These are phyloP conservation scores for Pyrocephalus nanus DNA, from an alignment of 2,797 vertebrate species.

Conservation along the genomic window DNA sequence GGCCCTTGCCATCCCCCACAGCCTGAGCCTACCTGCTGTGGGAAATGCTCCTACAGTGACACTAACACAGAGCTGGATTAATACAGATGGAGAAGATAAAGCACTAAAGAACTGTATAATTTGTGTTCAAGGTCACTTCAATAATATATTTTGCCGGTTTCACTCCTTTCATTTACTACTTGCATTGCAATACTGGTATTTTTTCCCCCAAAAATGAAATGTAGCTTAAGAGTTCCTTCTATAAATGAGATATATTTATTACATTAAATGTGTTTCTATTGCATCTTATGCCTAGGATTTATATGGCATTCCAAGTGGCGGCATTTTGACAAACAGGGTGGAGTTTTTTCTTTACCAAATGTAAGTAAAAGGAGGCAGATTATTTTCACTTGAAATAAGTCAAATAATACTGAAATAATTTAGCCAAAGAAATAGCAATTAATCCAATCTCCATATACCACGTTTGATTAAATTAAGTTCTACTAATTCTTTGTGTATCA, in stretches of 20 bases:
- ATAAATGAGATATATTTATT: neutral
- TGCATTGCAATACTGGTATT: neutral
- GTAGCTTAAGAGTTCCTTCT: neutral
- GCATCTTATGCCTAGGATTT: neutral
- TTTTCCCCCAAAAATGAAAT: neutral
- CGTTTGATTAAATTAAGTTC: neutral
- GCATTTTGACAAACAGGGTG: neutral
- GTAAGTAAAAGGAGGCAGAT: neutral
- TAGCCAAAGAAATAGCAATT: neutral
- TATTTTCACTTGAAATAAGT: neutral
- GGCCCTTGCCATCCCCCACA: accelerated
- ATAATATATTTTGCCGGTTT: neutral
- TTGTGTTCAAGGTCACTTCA: neutral
- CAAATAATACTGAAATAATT: neutral
- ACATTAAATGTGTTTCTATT: neutral
- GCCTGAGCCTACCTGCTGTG: neutral
- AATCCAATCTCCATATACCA: neutral
- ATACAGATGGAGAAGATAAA: neutral
- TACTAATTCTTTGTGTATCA: neutral
- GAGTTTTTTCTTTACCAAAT: neutral
- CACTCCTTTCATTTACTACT: neutral
- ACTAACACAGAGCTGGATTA: neutral
- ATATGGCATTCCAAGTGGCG: neutral
- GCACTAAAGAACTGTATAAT: neutral
- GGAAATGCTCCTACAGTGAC: neutral